Base-by-base conservation (phyloP, 2,888 invertebrate genomes). In the Harpalus rubripes region DNA sequence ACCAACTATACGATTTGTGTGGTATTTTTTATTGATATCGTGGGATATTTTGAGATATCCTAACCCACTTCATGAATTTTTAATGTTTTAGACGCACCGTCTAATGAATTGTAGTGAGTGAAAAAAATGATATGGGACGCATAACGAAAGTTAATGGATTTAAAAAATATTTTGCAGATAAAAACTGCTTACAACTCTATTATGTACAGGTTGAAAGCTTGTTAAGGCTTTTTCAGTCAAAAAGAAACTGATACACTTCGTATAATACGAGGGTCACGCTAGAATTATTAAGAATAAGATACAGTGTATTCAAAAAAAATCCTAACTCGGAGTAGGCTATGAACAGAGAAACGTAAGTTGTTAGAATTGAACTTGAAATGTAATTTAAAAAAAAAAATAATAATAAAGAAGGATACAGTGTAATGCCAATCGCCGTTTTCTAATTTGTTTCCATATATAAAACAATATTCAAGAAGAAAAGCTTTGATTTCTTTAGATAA, bases 1-100 rank as follows among this genome's bases (percentile, higher is more conserved):
- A 59, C 59, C 59, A 61, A 32, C 12, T 59, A 32, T 32, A 79
- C 61, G 79, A 79, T 79, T 79, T 79, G 79, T 79, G 79, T 79
- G 79, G 79, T 39, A 79, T 61, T 74, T 74, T 74, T 44, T 74
- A 72, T 72, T 72, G 72, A 44, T 72, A 74, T 74, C 44, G 44
- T 74, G 68, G 68, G 68, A 68, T 68, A 39, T 68, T 68, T 39
- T 10, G 68, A 68, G 68, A 68, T 68, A 32, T 39, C 68, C 32
- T 52, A 52, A 52, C 44, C 10, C 10, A 32, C 68, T 68, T 68
- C 68, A 39, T 68, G 68, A 68, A 68, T 68, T 32, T 32, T 68
- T 39, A 32, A 39, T 68, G 39, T 68, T 26, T 68, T 68, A n/a
- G n/a, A 68, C 39, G 68, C 39, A 41, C 39, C 68, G 32, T 68